Conservation (phyloP, 2,113 vertebrate genomes). For the Muntiacus muntjak region DNA sequence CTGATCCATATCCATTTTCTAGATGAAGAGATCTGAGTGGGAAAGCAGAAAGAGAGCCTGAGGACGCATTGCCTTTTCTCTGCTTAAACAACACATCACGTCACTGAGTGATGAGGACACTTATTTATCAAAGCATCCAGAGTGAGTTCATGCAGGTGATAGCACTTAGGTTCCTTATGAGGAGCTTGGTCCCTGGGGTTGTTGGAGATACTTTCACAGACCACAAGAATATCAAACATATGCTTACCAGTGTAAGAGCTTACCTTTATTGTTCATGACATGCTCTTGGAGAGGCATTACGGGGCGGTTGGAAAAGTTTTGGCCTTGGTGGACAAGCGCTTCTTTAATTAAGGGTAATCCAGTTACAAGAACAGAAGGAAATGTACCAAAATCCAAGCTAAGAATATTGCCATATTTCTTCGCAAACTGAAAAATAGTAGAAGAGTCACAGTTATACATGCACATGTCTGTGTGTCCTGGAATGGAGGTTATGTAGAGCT, state of each 20-base stretch:
- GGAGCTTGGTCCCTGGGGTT: neutral
- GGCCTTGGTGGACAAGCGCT: constrained; percentile 81
- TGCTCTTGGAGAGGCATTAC: constrained; percentile 57
- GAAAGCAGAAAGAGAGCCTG: neutral
- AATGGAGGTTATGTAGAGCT: neutral
- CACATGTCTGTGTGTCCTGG: neutral
- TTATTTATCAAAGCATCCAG: neutral
- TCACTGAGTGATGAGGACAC: neutral
- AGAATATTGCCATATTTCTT: constrained; percentile 84
- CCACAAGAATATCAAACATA: neutral
- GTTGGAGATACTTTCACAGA: neutral
- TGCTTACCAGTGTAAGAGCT: constrained; percentile 20
- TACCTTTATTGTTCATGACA: constrained; percentile 80
- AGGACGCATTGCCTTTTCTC: neutral
- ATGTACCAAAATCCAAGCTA: constrained; percentile 61
- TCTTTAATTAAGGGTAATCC: constrained; percentile 85
- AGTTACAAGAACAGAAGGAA: constrained; percentile 73
- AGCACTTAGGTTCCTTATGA: neutral
- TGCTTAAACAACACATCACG: neutral
- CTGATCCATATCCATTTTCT: neutral
- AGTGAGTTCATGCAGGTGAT: neutral
- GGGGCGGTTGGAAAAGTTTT: constrained; percentile 83
- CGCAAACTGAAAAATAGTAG: constrained; percentile 74
- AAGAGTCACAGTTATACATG: neutral
- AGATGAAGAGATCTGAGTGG: neutral